Conservation (phyloP, 53 echinoderm and acorn worm genomes). For the Paelopatides confundens region DNA sequence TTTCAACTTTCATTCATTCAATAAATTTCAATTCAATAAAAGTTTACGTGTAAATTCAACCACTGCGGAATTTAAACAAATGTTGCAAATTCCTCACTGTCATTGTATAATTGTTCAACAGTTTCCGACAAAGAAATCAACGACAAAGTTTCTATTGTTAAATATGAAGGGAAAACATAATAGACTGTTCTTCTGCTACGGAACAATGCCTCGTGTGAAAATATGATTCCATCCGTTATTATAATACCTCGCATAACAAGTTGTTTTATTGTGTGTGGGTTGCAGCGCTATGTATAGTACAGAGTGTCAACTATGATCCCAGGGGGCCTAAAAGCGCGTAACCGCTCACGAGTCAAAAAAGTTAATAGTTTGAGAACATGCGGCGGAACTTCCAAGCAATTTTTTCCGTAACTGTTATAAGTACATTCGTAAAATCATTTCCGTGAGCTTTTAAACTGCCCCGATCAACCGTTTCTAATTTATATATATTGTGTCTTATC, state of each 20-base stretch:
- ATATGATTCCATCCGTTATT: background rate
- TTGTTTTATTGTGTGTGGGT: no score
- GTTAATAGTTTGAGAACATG: conserved; percentile 14
- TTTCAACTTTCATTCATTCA: no score
- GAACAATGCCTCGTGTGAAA: conserved; percentile 8
- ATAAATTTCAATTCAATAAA: no score
- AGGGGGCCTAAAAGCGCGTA: background rate
- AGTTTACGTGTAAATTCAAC: no score
- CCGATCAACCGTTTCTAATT: no score
- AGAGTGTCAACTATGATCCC: background rate
- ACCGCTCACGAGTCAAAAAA: conserved; percentile 5
- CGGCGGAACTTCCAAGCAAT: background rate
- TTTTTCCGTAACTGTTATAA: background rate
- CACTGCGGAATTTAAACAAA: no score
- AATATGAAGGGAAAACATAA: background rate
- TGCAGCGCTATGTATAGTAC: background rate
- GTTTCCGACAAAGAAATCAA: background rate
- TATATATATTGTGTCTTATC: no score
- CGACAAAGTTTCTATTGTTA: background rate
- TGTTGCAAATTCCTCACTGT: no score
- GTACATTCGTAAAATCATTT: background rate
- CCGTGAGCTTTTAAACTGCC: no score
- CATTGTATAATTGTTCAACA: background rate
- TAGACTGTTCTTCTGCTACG: background rate
- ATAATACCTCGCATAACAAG: background rate